phyloP scores from a whole-genome alignment of 2,888 invertebrate genomes.

The Scaptomyza cyrtandrae region DNA sequence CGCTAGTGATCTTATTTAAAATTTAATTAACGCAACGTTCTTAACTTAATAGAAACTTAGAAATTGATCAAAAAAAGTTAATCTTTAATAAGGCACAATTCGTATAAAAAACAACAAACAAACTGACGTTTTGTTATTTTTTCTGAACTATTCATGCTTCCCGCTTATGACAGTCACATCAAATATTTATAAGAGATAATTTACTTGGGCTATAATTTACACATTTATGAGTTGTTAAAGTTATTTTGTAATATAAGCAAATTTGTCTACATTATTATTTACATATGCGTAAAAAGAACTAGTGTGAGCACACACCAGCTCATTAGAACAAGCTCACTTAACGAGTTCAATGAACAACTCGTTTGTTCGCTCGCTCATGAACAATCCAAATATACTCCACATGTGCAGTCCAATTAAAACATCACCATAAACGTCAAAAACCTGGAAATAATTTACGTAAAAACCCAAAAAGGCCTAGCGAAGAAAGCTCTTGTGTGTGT shows the following conservation, averaged over 20 bases:
- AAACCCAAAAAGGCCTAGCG: slow-evolving; percentile 20
- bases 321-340: slow-evolving; percentile 31
- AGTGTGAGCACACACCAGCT: slow-evolving; percentile 11
- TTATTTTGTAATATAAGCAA: background rate
- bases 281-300: slow-evolving; percentile 1
- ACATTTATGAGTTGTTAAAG: background rate
- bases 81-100: background rate
- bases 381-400: slow-evolving; percentile 50
- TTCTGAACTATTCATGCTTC: background rate
- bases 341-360: slow-evolving; percentile 37
- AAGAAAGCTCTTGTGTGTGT: slow-evolving; percentile 16
- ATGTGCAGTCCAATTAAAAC: slow-evolving; percentile 55
- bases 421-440: slow-evolving; percentile 51
- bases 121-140: background rate
- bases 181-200: no score
- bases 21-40: background rate
- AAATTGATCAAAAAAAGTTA: background rate
- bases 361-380: slow-evolving; percentile 30
- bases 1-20: background rate
- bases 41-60: background rate
- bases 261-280: background rate
- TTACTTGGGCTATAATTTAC: background rate
- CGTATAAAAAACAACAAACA: background rate
- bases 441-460: slow-evolving; percentile 49
- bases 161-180: background rate